Conservation (phyloP, 2,888 invertebrate genomes). For the Seira musarum region DNA sequence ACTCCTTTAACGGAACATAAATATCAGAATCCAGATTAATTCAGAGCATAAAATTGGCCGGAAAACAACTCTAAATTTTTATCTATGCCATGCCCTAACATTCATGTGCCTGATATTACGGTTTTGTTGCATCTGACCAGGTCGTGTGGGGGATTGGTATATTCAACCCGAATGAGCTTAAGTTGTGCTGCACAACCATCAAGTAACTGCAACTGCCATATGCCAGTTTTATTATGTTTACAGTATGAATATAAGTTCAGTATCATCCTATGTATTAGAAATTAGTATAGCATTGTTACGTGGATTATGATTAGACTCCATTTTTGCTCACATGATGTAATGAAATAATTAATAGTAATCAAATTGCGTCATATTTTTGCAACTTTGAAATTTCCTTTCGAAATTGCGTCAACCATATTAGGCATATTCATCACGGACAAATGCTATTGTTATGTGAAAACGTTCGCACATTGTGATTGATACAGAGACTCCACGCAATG, state of each 20-base stretch:
- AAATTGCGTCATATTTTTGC: not conserved
- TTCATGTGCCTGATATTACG: too few species aligned
- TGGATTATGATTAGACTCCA: not conserved
- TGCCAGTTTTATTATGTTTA: not conserved
- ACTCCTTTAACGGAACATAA: too few species aligned
- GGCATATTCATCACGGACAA: not conserved
- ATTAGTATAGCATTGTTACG: conserved; percentile 10
- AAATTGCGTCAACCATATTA: not conserved
- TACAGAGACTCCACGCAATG: not conserved
- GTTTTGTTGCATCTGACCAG: too few species aligned
- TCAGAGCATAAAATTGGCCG: too few species aligned
- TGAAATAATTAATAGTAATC: too few species aligned
- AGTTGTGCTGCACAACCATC: too few species aligned
- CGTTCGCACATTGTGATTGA: not conserved
- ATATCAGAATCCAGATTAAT: too few species aligned
- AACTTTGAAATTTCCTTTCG: not conserved
- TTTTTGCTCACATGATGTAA: not conserved
- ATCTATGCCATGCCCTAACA: too few species aligned
- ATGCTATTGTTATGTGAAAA: not conserved
- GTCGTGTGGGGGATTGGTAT: too few species aligned
- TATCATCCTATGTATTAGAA: conserved; percentile 20
- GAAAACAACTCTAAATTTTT: too few species aligned
- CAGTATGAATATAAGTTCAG: conserved; percentile 24
- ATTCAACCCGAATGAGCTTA: too few species aligned
- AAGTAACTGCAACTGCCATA: not conserved